These are phyloP conservation scores for Clepsis dumicolana DNA, from an alignment of 2,888 invertebrate species.

Conservation along the genomic window DNA sequence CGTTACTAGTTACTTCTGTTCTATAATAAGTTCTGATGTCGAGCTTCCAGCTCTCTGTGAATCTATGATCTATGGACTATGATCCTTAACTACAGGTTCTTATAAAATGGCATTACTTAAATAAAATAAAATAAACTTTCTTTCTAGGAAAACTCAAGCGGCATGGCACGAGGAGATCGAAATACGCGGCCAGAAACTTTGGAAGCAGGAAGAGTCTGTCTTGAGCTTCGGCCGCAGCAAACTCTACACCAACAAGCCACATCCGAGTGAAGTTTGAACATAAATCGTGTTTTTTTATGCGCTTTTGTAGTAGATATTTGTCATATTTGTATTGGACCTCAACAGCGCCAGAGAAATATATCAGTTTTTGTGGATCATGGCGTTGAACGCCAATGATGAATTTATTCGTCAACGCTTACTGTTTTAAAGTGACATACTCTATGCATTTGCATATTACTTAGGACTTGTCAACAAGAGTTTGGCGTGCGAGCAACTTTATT, in stretches of 20 bases:
- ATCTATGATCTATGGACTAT: too few species aligned
- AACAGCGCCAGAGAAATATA: background rate
- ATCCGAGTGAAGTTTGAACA: slow-evolving; percentile 40
- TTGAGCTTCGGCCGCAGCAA: slow-evolving; percentile 51
- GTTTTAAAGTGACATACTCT: background rate
- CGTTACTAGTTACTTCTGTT: too few species aligned
- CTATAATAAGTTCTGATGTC: too few species aligned
- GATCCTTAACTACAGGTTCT: background rate
- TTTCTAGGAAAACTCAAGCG: slow-evolving; percentile 79
- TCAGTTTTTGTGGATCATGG: background rate
- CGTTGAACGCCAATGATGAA: background rate
- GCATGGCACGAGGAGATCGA: slow-evolving; percentile 87
- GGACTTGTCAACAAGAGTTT: too few species aligned
- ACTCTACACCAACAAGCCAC: slow-evolving; percentile 36
- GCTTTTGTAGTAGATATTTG: background rate
- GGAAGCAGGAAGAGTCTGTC: slow-evolving; percentile 83
- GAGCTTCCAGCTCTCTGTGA: too few species aligned
- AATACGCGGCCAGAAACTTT: slow-evolving; percentile 83
- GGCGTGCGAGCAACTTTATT: too few species aligned
- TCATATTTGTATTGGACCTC: too few species aligned
- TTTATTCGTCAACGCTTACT: background rate
- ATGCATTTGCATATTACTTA: background rate
- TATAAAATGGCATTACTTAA: too few species aligned
- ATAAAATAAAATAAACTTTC: background rate
- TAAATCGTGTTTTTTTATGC: background rate